Base-by-base conservation (phyloP, 2,113 vertebrate genomes). In the Scatophagus argus region DNA sequence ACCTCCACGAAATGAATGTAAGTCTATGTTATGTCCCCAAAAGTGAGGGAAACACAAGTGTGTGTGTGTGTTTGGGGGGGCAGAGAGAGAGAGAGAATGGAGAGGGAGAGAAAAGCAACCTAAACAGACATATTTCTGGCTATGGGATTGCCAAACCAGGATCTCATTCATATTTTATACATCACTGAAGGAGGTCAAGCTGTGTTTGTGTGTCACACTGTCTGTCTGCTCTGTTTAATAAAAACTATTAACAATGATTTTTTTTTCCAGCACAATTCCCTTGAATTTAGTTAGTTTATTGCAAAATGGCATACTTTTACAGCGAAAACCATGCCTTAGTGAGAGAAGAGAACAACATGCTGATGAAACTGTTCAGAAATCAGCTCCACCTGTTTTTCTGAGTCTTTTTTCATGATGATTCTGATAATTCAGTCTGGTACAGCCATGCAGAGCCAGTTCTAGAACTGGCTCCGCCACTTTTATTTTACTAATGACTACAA, bases 141-240 rank as follows among this genome's bases (percentile, higher is more conserved):
- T 32, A 46, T n/a, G n/a, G 21, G 52, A 51, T 39, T 58, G 64
- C 84, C 87, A 79, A 62, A 88, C 56, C 47, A 78, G 54, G 46
- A 82, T 72, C 63, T 88, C 77, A 87, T 92, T 86, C 68, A 92
- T 88, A 86, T 88, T 83, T 91, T 32, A 91, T 72, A 74, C 13
- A 79, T 73, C 58, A 63, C 72, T 39, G 56, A 74, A 46, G 63
- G 69, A 80, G 51, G 52, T 38, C 8, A 51, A 41, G 56, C 43
- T 72, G 23, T 38, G 51, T 86, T 65, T 87, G 44, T 79, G 23
- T 74, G 41, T 71, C 61, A 27, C 21, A 29, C 8, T 27, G 29
- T 74, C 47, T 65, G 60, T 43, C 31, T 59, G 64, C 27, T 52
- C 31, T 51, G 36, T 59, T 29, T 17, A 39, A 54, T 38, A 63